Evolutionary conservation across 2,113 vertebrate genomes (phyloP), one percentile per base, ranked within the genome.

Genomic region (Zosterops lateralis): DNA sequence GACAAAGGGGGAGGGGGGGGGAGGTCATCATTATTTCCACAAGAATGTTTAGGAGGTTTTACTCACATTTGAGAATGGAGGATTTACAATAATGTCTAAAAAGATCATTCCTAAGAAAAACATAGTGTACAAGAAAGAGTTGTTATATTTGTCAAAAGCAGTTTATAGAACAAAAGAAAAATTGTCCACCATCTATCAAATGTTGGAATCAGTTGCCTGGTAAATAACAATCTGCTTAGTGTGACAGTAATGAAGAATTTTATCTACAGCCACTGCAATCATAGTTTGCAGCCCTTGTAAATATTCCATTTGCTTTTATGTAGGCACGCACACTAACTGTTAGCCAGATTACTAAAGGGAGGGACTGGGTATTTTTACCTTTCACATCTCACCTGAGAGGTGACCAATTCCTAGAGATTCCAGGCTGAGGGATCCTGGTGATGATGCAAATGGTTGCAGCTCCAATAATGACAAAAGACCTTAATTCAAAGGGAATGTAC

Each of bases 181-280:
- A 83, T 60, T 18, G 56, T 68, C 90, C 73, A 70, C 61, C 29
- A 86, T 93, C 45, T 74, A 88, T 83, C 58, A 13, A 75, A 64
- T 34, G 61, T 62, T 79, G 81, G 84, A 91, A 94, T 95, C 66
- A 47, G 84, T 73, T 94, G 78, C 56, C 93, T 96, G 91, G 86
- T 97, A 90, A 94, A 75, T 95, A 93, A 80, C 40, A 77, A 85
- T 92, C 54, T 73, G 62, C 66, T 77, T 44, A 47, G 74, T 93
- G 44, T 89, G 93, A 93, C 87, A 83, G 36, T 92, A 95, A 92
- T 90, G 83, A 71, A 75, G 87, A 54, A 84, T 91, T 97, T 95
- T 93, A 76, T 96, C 81, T 92, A 76, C 62, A 96, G 77, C 28
- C 56, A 64, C 53, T 76, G 64, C 73, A 90, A 65, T 78, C 84